Base-by-base conservation (phyloP, 2,797 vertebrate genomes). In the Hapalemur alaotrensis region DNA sequence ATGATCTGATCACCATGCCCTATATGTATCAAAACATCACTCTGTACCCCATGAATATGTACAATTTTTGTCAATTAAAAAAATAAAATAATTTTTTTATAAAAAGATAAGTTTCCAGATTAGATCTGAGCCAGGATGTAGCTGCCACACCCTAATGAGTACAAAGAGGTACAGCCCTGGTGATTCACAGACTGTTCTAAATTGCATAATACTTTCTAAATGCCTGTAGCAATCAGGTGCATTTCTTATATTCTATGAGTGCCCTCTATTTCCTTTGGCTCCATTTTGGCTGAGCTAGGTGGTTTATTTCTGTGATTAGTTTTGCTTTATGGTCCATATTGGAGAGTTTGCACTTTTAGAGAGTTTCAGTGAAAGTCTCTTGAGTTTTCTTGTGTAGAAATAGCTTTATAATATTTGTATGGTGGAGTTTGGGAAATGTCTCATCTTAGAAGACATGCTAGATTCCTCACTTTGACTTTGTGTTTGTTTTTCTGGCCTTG, bases 51-150 rank as follows among this genome's bases (percentile, higher is more conserved):
- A 57, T 57, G 54, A 57, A 57, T 57, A 57, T 57, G 54, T 57
- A 57, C 23, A 25, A 25, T 57, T 57, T 57, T 57, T 57, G 54
- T 25, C 22, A 57, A 57, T 57, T 57, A 57, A 57, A 57, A 54
- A 57, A 23, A 57, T 57, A 22, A 22, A 54, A 54, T 54, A 57
- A 57, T 57, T 57, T 57, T 54, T 57, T 57, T 57, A 57, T 57
- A 57, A 57, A 57, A 97, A 80, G 30, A 83, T 91, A 32, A 87
- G 1, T 92, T 96, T 93, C 50, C 67, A 96, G 75, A 81, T 93
- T 94, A 81, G 25, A 92, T 81, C 12, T 38, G n/a, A 91, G 70
- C 54, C 81, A 61, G 20, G 11, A 46, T 75, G 7, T 73, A 91
- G 38, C 85, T 92, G n/a, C 89, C 52, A 82, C 30, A 72, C 78